Evolutionary conservation across 2,888 invertebrate genomes (phyloP).

Genomic region (Saturnia pavonia): DNA sequence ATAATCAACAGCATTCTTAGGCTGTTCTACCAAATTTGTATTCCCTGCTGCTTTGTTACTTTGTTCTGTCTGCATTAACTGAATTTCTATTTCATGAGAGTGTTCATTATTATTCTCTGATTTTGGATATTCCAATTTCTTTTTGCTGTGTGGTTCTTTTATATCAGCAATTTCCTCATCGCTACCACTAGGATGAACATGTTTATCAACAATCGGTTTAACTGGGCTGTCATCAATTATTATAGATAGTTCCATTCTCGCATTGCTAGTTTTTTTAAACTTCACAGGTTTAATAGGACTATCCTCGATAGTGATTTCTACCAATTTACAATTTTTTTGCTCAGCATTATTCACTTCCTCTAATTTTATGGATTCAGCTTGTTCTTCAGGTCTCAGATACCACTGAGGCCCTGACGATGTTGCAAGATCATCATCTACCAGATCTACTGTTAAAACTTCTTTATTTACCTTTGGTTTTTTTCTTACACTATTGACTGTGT

Average conservation of each 20-base stretch:
- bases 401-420: conserved; percentile 55
- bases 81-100: conserved; percentile 47
- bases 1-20: conserved; percentile 23
- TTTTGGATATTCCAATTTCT: conserved; percentile 63
- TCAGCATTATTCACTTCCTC: conserved; percentile 65
- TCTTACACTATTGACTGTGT: conserved; percentile 23
- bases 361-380: conserved; percentile 29
- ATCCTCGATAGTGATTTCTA: conserved; percentile 75
- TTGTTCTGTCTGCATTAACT: conserved; percentile 32
- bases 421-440: conserved; percentile 65
- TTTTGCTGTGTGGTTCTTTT: conserved; percentile 57
- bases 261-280: conserved; percentile 45
- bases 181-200: conserved; percentile 35
- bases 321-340: conserved; percentile 49
- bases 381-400: conserved; percentile 72
- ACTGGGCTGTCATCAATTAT: conserved; percentile 72
- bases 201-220: conserved; percentile 41
- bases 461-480: conserved; percentile 31
- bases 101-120: conserved; percentile 24
- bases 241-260: conserved; percentile 56
- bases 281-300: conserved; percentile 62
- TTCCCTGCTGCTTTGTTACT: conserved; percentile 16
- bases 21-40: conserved; percentile 17
- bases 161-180: conserved; percentile 38
- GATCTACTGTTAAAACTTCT: conserved; percentile 58